These are phyloP conservation scores for Scomber colias DNA, from an alignment of 2,113 vertebrate species.

Conservation along the genomic window DNA sequence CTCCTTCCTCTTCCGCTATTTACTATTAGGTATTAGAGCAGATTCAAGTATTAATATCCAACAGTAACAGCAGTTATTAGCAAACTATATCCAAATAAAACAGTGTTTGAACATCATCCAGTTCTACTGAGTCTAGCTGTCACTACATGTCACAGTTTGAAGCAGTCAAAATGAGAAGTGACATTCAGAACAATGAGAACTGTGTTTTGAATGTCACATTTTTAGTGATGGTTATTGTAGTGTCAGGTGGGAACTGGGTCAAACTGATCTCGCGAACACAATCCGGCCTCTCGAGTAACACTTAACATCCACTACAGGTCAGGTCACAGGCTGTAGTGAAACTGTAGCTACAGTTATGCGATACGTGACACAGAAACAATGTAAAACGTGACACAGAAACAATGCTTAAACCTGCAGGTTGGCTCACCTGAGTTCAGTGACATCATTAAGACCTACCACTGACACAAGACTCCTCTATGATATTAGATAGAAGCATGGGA, in stretches of 20 bases:
- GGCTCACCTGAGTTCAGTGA: conserved; percentile 27
- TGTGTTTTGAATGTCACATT: too few species aligned
- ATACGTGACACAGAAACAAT: conserved; percentile 7
- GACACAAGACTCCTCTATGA: not conserved
- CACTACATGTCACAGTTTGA: not conserved
- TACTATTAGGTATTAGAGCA: not conserved
- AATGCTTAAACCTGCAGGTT: conserved; percentile 1
- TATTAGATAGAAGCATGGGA: too few species aligned
- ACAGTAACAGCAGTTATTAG: not conserved
- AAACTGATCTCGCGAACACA: not conserved
- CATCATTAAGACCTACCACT: not conserved
- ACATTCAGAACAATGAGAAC: not conserved
- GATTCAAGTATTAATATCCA: not conserved
- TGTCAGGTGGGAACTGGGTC: conserved; percentile 23
- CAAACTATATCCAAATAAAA: not conserved
- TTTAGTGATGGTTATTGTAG: not conserved
- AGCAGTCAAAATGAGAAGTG: not conserved
- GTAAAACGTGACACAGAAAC: not conserved
- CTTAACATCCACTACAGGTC: not conserved
- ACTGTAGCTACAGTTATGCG: conserved; percentile 20
- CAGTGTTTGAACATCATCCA: not conserved
- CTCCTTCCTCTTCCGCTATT: not conserved
- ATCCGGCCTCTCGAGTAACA: not conserved
- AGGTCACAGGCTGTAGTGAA: conserved; percentile 9
- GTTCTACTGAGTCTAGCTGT: not conserved